These are phyloP conservation scores for Oscheius sp. DNA, from an alignment of 2,888 invertebrate genomes.

Conservation along the genomic window DNA sequence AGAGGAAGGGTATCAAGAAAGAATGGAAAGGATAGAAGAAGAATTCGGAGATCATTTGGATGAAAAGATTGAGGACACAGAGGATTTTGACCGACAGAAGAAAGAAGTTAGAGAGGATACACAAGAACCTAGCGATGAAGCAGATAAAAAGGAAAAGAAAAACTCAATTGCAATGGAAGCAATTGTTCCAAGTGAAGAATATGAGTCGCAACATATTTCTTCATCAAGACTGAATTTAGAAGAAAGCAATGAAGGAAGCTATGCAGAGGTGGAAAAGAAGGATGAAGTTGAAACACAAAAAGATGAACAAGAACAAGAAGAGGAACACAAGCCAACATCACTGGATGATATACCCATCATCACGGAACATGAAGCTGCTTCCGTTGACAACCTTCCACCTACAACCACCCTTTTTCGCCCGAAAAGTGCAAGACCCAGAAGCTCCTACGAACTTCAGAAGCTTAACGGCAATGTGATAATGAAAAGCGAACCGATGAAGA, in stretches of 20 bases:
- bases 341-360: background rate
- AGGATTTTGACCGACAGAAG: no score
- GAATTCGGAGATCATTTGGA: conserved; percentile 22
- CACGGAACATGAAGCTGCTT: background rate
- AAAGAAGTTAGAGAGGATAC: no score
- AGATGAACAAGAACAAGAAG: background rate
- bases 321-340: background rate
- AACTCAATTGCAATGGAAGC: no score
- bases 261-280: conserved; percentile 15
- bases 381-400: no score
- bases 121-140: no score
- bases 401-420: no score
- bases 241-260: conserved; percentile 9
- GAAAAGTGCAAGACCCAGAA: conserved; percentile 18
- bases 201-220: no score
- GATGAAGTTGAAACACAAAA: conserved; percentile 21
- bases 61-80: no score
- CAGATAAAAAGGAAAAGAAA: no score
- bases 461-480: conserved; percentile 5
- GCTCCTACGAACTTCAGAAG: background rate
- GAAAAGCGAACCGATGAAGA: background rate
- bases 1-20: conserved; percentile 13
- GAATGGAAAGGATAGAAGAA: conserved; percentile 3
- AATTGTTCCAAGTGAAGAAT: no score
- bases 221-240: background rate